A percentile compares a stretch with the other conserved stretches of the same genome.
phyloP scores from a whole-genome alignment of 2,113 vertebrate genomes.

The Suricata suricatta region DNA sequence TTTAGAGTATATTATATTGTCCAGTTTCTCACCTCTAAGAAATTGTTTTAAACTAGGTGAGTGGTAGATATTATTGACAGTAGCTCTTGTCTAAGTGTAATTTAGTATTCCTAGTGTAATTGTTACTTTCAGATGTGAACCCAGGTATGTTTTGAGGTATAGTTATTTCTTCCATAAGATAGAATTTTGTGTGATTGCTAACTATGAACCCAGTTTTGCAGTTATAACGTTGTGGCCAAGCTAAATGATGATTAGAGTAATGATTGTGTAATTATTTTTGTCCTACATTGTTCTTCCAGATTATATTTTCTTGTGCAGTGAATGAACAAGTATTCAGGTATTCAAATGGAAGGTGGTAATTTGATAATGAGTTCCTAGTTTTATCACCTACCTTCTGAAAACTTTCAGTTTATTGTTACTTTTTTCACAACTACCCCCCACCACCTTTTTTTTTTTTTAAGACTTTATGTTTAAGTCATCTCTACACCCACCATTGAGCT shows the following conservation, averaged over 20 bases:
- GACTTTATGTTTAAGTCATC: too few species aligned
- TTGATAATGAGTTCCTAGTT: constrained; percentile 5
- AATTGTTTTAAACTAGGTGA: not conserved
- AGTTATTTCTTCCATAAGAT: not conserved
- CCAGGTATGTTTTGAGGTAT: not conserved
- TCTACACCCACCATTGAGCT: too few species aligned
- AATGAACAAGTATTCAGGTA: not conserved
- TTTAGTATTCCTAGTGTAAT: not conserved
- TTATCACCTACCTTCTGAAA: not conserved
- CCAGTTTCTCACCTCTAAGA: not conserved
- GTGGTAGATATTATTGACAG: not conserved
- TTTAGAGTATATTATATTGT: not conserved
- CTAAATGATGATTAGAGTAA: not conserved
- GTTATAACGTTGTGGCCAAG: not conserved
- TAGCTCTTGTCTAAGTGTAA: not conserved
- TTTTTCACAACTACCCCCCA: too few species aligned
- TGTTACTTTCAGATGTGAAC: not conserved
- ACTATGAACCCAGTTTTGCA: not conserved
- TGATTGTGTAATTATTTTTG: not conserved
- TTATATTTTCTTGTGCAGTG: not conserved
- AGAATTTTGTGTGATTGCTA: constrained; percentile 18
- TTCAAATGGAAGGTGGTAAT: not conserved
- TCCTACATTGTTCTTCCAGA: not conserved
- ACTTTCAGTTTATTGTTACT: not conserved
- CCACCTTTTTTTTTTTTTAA: too few species aligned